phyloP scores from a whole-genome alignment of 1,140 invertebrate species.

The Leptinotarsa texana region DNA sequence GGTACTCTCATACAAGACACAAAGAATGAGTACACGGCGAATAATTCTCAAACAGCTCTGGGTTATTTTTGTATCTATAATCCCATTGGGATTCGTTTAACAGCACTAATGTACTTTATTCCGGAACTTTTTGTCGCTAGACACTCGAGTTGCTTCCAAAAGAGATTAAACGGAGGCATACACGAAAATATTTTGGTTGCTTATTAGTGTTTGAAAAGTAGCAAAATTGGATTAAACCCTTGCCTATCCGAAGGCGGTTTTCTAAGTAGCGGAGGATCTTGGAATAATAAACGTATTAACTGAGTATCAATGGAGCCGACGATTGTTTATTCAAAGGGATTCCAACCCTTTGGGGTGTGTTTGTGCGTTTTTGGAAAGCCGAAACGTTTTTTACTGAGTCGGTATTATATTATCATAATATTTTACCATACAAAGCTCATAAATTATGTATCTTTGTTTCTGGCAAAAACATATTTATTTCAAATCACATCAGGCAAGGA shows the following conservation, averaged over 20 bases:
- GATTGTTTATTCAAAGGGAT: conserved; percentile 2
- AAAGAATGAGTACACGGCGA: conserved; percentile 11
- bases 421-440: no score
- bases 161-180: background rate
- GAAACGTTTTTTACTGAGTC: background rate
- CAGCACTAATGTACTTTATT: background rate
- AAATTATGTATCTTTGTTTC: no score
- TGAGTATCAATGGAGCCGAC: background rate
- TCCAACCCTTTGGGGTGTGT: background rate
- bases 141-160: conserved; percentile 8
- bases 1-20: background rate
- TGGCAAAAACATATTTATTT: no score
- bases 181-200: conserved; percentile 13
- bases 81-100: conserved; percentile 13
- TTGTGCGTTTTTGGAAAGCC: background rate
- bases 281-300: conserved; percentile 6
- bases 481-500: no score
- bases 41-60: background rate
- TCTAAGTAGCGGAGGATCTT: conserved; percentile 8
- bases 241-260: background rate
- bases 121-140: conserved; percentile 1
- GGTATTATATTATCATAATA: no score
- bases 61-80: conserved; percentile 3
- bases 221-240: conserved; percentile 23
- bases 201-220: conserved; percentile 21